phyloP scores from a whole-genome alignment of 2,113 vertebrate species.

The Microtus montanus region DNA sequence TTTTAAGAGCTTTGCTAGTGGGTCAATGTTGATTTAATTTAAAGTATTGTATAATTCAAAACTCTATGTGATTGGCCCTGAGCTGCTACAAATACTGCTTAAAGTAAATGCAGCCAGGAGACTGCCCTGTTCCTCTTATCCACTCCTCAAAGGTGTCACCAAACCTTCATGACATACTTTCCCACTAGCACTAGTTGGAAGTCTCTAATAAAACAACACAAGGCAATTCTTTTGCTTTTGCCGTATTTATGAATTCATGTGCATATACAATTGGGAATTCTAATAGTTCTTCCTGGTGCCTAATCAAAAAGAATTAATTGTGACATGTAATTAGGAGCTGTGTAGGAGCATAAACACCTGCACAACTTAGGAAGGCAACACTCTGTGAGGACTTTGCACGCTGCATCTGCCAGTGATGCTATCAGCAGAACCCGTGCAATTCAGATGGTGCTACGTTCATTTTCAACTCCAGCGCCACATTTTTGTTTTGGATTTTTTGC shows the following conservation, averaged over 20 bases:
- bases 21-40: neutral
- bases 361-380: neutral
- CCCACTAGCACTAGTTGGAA: neutral
- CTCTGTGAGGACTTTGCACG: neutral
- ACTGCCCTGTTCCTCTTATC: no score
- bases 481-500: neutral
- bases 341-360: fast-evolving
- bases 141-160: neutral
- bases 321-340: neutral
- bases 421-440: fast-evolving
- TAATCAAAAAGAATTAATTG: neutral
- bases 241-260: neutral
- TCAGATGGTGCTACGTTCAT: neutral
- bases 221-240: neutral
- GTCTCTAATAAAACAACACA: neutral
- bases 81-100: neutral
- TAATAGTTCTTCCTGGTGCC: neutral
- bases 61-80: neutral
- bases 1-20: neutral
- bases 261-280: neutral
- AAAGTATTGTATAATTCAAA: neutral
- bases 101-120: neutral
- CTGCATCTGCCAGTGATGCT: fast-evolving
- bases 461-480: neutral
- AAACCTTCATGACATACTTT: neutral